Evolutionary conservation across 1,140 invertebrate genomes (phyloP).

Genomic region (Calliphora vicina): DNA sequence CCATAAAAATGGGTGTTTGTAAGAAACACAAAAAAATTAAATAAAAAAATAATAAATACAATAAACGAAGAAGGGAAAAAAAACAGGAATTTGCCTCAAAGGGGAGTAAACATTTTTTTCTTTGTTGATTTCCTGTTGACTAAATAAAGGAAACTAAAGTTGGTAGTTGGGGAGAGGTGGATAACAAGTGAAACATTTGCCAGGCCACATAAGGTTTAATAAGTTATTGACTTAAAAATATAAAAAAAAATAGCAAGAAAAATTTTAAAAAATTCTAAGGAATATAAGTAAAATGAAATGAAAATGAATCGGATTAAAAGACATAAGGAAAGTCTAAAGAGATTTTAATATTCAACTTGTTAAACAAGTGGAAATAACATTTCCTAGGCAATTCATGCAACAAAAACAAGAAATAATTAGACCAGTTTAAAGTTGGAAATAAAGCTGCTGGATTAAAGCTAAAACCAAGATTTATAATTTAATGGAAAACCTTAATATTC

Average conservation of each 20-base stretch:
- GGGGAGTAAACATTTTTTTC: not conserved
- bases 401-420: too few species aligned
- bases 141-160: not conserved
- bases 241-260: not conserved
- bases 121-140: not conserved
- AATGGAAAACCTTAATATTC: too few species aligned
- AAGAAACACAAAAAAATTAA: not conserved
- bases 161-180: not conserved
- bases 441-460: too few species aligned
- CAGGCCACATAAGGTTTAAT: slow-evolving; percentile 2
- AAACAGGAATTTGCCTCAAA: not conserved
- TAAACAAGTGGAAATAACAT: not conserved
- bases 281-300: not conserved
- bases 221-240: not conserved
- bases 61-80: not conserved
- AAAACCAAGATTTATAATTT: too few species aligned
- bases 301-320: not conserved
- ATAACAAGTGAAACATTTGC: not conserved
- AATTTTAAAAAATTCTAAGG: not conserved
- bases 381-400: too few species aligned
- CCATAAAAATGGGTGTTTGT: not conserved
- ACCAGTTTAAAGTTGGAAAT: too few species aligned
- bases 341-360: not conserved
- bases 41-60: not conserved
- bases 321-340: not conserved